Evolutionary conservation across 2,113 vertebrate species (phyloP), one percentile per base, ranked within the genome.

Genomic region (Ranitomeya variabilis): DNA sequence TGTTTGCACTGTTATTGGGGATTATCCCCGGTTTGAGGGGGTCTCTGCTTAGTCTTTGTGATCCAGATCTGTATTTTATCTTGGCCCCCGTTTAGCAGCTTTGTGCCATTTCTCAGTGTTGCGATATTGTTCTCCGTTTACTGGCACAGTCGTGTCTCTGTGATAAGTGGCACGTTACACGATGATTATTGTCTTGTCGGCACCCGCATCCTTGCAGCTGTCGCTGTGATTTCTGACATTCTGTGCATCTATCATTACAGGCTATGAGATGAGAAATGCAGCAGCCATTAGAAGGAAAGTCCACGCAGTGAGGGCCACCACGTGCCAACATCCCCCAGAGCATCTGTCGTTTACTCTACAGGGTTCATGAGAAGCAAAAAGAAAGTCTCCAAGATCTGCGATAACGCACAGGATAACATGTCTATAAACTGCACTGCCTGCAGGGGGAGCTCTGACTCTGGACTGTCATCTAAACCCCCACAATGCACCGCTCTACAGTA

Each of bases 231-330:
- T 79, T 54, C 52, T 79, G 77, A 51, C 18, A 16, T 79, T 13
- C 12, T n/a, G 3, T 55, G 21, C 12, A n/a, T 23, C 9, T 79
- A 52, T 57, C 77, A 79, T 79, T 57, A 79, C 52, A 13, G 52
- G 51, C 21, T 4, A 79, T 79, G 26, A 16, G 31, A 37, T 37
- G 23, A 74, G 19, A 26, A 74, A 13, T 37, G 37, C 37, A 52
- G 77, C 52, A 23, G 77, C 77, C 52, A 79, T 79, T 79, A 79
- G 52, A 52, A n/a, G 21, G 55, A 79, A 79, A n/a, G 77, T 7
- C 52, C 16, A 2, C 52, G 12, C 77, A n/a, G 52, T 19, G 52
- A 52, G 77, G 77, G 52, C 77, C 15, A 3, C 19, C 77, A 57
- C 19, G 55, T 79, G 26, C 19, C 77, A 79, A 10, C 19, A 54